A percentile compares a stretch with the other conserved stretches of the same genome.
phyloP scores from a whole-genome alignment of 1,140 invertebrate species.

The Panagrolaimus sp. region DNA sequence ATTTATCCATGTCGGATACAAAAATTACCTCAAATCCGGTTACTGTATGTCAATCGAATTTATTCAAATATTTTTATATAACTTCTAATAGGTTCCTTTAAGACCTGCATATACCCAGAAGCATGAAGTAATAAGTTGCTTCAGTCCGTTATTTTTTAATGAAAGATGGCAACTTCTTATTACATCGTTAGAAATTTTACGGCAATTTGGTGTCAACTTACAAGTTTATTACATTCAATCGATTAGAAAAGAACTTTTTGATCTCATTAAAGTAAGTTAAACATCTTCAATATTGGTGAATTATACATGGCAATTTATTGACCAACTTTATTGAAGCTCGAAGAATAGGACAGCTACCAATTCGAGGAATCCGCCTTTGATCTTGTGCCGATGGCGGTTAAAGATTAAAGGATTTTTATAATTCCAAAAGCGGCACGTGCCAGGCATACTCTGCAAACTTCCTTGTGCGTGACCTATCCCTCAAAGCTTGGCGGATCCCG shows the following conservation, averaged over 20 bases:
- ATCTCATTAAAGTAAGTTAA: slow-evolving; percentile 6
- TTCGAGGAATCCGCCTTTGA: too few species aligned
- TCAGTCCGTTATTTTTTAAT: slow-evolving; percentile 3
- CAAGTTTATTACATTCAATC: slow-evolving; percentile 20
- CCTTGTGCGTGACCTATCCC: too few species aligned
- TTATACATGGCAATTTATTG: neutral
- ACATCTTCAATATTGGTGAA: neutral
- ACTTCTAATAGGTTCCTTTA: neutral
- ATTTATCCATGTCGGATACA: neutral
- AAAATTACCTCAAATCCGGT: neutral
- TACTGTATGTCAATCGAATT: too few species aligned
- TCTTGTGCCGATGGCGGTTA: too few species aligned
- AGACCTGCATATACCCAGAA: neutral
- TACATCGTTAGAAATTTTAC: neutral
- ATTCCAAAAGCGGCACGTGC: too few species aligned
- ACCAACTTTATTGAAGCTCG: neutral
- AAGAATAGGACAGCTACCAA: neutral
- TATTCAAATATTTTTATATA: too few species aligned
- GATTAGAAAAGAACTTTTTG: too few species aligned
- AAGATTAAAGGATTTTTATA: too few species aligned
- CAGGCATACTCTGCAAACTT: too few species aligned
- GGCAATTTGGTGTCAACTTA: neutral
- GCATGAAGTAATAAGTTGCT: neutral
- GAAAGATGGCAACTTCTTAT: neutral
- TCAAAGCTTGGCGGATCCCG: too few species aligned